Evolutionary conservation across 2,888 invertebrate species (phyloP).

Genomic region (Caenorhabditis angaria): DNA sequence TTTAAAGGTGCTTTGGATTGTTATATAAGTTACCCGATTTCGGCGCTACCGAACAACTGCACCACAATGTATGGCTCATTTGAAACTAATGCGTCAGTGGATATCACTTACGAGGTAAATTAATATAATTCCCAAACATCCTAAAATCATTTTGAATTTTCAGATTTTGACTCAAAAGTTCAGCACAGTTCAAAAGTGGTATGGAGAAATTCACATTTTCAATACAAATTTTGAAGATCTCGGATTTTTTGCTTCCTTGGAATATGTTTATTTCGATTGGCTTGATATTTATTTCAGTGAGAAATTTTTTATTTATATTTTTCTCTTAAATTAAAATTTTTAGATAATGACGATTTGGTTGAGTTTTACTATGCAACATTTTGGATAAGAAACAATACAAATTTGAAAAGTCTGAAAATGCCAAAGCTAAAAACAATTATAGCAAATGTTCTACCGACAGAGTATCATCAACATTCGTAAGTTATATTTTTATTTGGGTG

Average conservation of each 20-base stretch:
- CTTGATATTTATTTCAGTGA: not conserved
- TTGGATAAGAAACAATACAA: conserved; percentile 8
- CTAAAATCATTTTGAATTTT: not conserved
- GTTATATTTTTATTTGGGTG: not conserved
- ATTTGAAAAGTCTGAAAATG: conserved; percentile 9
- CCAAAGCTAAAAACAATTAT: conserved; percentile 4
- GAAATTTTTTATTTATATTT: not conserved
- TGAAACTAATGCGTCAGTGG: not conserved
- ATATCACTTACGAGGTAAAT: not conserved
- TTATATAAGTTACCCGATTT: conserved; percentile 2
- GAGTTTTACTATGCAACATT: conserved; percentile 5
- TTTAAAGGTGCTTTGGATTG: conserved; percentile 8
- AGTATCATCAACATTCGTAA: not conserved
- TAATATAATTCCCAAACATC: not conserved
- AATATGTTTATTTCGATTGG: conserved; percentile 9
- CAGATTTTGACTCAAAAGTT: conserved; percentile 9
- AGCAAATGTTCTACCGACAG: conserved; percentile 13
- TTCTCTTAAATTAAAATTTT: no score
- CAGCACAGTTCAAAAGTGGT: conserved; percentile 5
- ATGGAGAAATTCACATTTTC: conserved; percentile 11
- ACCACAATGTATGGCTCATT: conserved; percentile 15
- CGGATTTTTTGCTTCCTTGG: conserved; percentile 11
- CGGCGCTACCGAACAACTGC: conserved; percentile 13
- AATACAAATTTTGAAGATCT: conserved; percentile 16
- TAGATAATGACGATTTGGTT: not conserved